Percentiles rank a stretch among this genome's conserved stretches.
Evolutionary conservation across 2,797 vertebrate genomes (phyloP).

Genomic region (Heterohyrax brucei): DNA sequence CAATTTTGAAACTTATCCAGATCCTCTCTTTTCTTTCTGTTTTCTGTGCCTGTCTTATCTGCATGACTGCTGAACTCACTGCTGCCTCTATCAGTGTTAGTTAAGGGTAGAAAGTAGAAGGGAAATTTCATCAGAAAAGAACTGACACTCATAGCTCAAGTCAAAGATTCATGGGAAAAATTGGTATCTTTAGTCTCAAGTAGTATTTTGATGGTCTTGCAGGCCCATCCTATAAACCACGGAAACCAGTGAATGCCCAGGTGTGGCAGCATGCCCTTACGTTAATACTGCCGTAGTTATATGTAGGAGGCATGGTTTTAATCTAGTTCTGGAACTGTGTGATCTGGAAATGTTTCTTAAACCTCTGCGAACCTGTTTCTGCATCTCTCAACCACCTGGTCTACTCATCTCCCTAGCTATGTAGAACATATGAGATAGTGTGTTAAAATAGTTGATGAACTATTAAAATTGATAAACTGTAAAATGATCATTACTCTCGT

Average conservation of each 20-base stretch:
- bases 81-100: neutral
- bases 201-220: slow-evolving; percentile 22
- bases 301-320: neutral
- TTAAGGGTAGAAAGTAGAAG: slow-evolving; percentile 41
- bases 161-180: slow-evolving; percentile 22
- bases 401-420: neutral
- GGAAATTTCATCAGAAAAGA: neutral
- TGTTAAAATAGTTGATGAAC: slow-evolving; percentile 8
- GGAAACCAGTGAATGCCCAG: neutral
- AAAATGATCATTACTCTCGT: neutral
- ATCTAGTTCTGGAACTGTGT: neutral
- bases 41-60: neutral
- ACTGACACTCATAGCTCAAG: neutral
- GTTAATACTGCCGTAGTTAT: neutral
- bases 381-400: neutral
- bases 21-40: neutral
- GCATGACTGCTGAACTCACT: neutral
- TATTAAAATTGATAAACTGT: neutral
- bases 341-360: neutral
- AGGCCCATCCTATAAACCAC: neutral
- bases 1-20: neutral
- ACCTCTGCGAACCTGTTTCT: neutral
- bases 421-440: neutral
- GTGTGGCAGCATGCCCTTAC: neutral
- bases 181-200: slow-evolving; percentile 16